Conservation (phyloP, 2,113 vertebrate genomes). For the Heterotis niloticus region DNA sequence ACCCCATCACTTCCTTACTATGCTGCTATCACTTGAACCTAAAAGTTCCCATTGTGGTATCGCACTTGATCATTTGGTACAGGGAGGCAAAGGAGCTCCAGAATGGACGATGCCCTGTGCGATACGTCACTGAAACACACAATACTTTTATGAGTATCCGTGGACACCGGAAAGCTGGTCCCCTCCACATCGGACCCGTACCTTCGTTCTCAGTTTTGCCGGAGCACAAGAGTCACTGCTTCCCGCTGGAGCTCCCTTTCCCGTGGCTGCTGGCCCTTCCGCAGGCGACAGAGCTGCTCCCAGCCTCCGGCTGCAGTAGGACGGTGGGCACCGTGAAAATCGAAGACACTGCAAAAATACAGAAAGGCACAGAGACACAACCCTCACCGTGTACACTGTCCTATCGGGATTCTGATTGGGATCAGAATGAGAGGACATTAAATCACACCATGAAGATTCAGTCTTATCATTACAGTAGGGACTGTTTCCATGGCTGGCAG, state of each 20-base stretch:
- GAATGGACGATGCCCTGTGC: too few relatives aligned
- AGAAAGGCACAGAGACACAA: conserved; percentile 31
- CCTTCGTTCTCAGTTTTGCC: conserved; percentile 53
- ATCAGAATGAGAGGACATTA: not conserved
- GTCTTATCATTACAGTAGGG: too few relatives aligned
- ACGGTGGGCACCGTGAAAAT: conserved; percentile 88
- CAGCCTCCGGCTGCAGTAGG: conserved; percentile 84
- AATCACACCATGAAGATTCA: not conserved
- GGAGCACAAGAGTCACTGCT: conserved; percentile 71
- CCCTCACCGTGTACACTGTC: not conserved
- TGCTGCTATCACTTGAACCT: too few relatives aligned
- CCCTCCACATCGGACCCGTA: conserved; percentile 44
- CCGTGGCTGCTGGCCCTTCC: conserved; percentile 82
- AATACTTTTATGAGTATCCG: not conserved
- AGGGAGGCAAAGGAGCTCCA: too few relatives aligned
- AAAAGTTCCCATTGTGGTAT: too few relatives aligned
- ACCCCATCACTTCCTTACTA: too few relatives aligned
- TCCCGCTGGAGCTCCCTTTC: conserved; percentile 80
- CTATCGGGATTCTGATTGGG: not conserved
- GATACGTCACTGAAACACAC: not conserved
- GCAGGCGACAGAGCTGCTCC: conserved; percentile 83
- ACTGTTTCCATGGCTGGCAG: too few relatives aligned
- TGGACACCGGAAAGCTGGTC: not conserved
- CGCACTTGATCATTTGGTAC: too few relatives aligned
- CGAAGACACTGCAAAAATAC: conserved; percentile 80